Evolutionary conservation across 2,888 invertebrate species (phyloP).

Genomic region (Epiblema foenella): DNA sequence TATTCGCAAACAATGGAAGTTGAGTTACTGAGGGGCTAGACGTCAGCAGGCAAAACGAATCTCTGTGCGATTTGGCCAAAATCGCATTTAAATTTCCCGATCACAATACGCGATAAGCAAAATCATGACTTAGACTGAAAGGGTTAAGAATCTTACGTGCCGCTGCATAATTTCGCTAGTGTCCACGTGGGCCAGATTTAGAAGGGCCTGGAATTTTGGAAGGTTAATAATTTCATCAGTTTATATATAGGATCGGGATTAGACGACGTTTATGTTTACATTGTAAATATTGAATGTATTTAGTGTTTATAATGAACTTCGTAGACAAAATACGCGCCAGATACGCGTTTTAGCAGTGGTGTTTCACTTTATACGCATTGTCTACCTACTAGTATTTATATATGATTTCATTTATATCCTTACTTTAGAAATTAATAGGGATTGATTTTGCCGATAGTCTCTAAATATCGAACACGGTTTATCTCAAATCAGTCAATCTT

Average conservation of each 20-base stretch:
- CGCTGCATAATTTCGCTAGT: slow-evolving; percentile 78
- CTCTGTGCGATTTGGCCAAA: slow-evolving; percentile 69
- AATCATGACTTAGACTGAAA: slow-evolving; percentile 80
- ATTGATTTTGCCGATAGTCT: too few relatives aligned
- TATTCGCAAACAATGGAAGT: slow-evolving; percentile 38
- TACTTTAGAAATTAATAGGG: too few relatives aligned
- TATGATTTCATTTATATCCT: too few relatives aligned
- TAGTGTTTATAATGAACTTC: neutral
- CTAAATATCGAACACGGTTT: too few relatives aligned
- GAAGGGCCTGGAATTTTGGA: slow-evolving; percentile 22
- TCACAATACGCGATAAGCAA: slow-evolving; percentile 78
- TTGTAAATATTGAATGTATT: neutral
- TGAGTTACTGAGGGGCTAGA: slow-evolving; percentile 31
- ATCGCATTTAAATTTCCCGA: slow-evolving; percentile 82
- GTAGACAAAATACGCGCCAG: too few relatives aligned
- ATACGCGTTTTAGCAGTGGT: neutral
- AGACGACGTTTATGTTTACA: neutral
- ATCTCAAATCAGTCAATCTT: too few relatives aligned
- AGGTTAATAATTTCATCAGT: slow-evolving; percentile 17
- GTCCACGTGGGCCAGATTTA: slow-evolving; percentile 57
- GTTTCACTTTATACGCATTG: neutral
- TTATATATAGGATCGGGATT: neutral
- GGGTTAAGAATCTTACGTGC: slow-evolving; percentile 81
- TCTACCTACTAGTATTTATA: neutral
- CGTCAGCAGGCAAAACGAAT: slow-evolving; percentile 58